Conservation (phyloP, 2,888 invertebrate species). For the Podabrus alpinus region DNA sequence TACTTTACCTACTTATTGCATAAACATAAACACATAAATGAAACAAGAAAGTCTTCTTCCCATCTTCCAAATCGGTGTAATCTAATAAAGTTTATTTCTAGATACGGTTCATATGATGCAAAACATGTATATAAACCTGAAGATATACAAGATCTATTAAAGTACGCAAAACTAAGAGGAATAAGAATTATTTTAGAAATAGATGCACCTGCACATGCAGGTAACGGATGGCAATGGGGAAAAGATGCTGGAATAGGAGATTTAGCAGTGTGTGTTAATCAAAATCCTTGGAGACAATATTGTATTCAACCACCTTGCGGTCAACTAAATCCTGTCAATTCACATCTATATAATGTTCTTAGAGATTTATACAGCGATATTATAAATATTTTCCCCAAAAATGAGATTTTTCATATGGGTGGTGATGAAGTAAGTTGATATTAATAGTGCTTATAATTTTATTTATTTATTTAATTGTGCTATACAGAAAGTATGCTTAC, state of each 20-base stretch:
- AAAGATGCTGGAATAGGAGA: slow-evolving; percentile 62
- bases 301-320: slow-evolving; percentile 87
- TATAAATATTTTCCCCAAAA: slow-evolving; percentile 61
- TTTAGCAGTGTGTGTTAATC: slow-evolving; percentile 68
- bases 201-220: slow-evolving; percentile 86
- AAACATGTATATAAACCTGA: slow-evolving; percentile 69
- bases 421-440: slow-evolving; percentile 74
- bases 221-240: slow-evolving; percentile 88
- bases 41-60: no score
- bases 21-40: no score
- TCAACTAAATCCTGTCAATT: slow-evolving; percentile 79
- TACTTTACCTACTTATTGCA: neutral
- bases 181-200: slow-evolving; percentile 86
- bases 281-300: slow-evolving; percentile 70
- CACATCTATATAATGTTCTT: slow-evolving; percentile 69
- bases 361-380: slow-evolving; percentile 72
- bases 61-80: no score
- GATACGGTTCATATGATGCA: slow-evolving; percentile 75
- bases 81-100: slow-evolving; percentile 45
- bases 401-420: slow-evolving; percentile 76
- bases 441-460: neutral
- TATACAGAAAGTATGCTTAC: no score
- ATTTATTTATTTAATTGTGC: no score
- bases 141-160: slow-evolving; percentile 70
- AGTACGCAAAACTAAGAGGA: slow-evolving; percentile 79